phyloP scores from a whole-genome alignment of 2,797 vertebrate species.

The Hapalemur alaotrensis region DNA sequence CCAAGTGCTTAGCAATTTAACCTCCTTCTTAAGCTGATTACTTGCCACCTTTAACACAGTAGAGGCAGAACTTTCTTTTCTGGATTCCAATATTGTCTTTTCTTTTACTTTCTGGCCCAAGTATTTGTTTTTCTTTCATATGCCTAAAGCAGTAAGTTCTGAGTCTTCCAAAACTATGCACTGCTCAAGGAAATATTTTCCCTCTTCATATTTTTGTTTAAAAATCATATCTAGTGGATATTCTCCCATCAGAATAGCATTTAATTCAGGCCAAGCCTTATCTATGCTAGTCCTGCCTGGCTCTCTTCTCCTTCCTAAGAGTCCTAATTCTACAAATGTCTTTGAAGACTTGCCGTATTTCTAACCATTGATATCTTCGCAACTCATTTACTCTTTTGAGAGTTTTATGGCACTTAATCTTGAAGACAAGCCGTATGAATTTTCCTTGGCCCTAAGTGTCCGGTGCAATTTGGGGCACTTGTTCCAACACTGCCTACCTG shows the following conservation, averaged over 20 bases:
- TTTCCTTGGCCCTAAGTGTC: not conserved
- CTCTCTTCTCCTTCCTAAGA: not conserved
- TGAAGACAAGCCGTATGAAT: not conserved
- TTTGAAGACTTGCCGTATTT: not conserved
- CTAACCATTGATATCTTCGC: not conserved
- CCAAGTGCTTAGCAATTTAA: not conserved
- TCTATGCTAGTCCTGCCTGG: not conserved
- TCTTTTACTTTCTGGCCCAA: not conserved
- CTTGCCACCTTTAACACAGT: not conserved
- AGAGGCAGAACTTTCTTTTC: not conserved
- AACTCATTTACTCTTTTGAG: slow-evolving; percentile 3
- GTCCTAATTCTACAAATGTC: not conserved
- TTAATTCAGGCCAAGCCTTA: not conserved
- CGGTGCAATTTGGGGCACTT: not conserved
- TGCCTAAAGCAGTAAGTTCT: not conserved
- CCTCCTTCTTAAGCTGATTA: not conserved
- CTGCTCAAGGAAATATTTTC: not conserved
- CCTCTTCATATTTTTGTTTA: not conserved
- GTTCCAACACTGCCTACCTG: not conserved
- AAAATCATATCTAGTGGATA: not conserved
- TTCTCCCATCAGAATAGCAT: not conserved
- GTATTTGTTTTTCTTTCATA: not conserved
- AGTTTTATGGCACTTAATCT: not conserved
- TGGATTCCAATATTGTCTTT: not conserved
- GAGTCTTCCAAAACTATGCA: not conserved